phyloP scores from a whole-genome alignment of 1,140 invertebrate species.

The Lordiphosa clarofinis region DNA sequence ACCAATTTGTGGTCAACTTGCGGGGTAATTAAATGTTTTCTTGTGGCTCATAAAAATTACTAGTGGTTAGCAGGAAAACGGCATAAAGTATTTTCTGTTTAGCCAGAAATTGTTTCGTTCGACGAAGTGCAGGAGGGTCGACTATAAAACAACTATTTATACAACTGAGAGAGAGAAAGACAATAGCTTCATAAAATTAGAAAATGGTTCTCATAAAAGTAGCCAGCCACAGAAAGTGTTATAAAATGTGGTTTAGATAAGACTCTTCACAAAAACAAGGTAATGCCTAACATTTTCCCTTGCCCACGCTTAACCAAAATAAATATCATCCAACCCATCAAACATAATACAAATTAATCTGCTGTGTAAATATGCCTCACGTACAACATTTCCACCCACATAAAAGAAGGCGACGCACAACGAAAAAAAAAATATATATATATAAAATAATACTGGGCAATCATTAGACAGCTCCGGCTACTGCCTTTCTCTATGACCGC shows the following conservation, averaged over 20 bases:
- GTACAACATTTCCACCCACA: slow-evolving; percentile 25
- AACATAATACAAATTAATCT: slow-evolving; percentile 51
- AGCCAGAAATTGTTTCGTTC: slow-evolving; percentile 32
- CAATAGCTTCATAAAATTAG: not conserved
- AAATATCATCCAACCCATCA: slow-evolving; percentile 33
- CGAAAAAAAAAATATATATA: slow-evolving; percentile 32
- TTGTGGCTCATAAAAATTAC: slow-evolving; percentile 46
- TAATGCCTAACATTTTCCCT: not conserved
- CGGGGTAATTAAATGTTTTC: slow-evolving; percentile 54
- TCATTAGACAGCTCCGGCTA: not conserved
- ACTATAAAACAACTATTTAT: slow-evolving; percentile 37
- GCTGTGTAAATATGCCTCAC: slow-evolving; percentile 59
- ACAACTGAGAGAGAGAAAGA: not conserved
- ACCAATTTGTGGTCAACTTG: slow-evolving; percentile 24
- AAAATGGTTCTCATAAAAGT: not conserved
- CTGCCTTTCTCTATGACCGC: slow-evolving; percentile 48
- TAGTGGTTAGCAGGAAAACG: slow-evolving; percentile 39
- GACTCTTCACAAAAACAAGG: too few relatives aligned
- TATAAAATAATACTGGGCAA: not conserved
- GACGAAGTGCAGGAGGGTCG: slow-evolving; percentile 41
- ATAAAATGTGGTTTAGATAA: too few relatives aligned
- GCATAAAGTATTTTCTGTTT: slow-evolving; percentile 32
- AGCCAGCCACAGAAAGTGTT: too few relatives aligned
- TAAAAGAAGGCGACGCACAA: slow-evolving; percentile 16
- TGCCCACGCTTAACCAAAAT: slow-evolving; percentile 30